phyloP scores from a whole-genome alignment of 2,113 vertebrate genomes.

The Corythaixoides concolor region DNA sequence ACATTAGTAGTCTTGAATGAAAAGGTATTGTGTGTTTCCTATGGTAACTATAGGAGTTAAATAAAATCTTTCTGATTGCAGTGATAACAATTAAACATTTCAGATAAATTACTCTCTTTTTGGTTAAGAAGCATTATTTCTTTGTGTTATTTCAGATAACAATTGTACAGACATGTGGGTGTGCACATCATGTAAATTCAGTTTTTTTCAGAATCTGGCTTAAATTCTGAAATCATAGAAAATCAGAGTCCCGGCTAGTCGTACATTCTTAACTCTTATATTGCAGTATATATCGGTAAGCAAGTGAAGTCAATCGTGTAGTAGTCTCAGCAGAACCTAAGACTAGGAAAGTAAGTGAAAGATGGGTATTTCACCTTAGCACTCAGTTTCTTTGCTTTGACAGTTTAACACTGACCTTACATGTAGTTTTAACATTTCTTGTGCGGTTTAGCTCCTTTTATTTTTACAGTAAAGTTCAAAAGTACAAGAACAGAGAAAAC shows the following conservation, averaged over 20 bases:
- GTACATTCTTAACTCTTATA: not conserved
- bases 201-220: not conserved
- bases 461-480: not conserved
- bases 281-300: not conserved
- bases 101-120: not conserved
- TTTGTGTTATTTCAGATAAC: not conserved
- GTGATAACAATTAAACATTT: slow-evolving; percentile 17
- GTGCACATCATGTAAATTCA: not conserved
- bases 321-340: not conserved
- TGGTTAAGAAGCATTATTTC: slow-evolving; percentile 4
- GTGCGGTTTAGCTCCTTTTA: not conserved
- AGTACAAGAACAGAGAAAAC: not conserved
- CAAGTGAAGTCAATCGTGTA: not conserved
- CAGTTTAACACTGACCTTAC: not conserved
- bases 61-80: not conserved
- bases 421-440: not conserved
- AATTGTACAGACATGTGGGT: not conserved
- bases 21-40: slow-evolving; percentile 12
- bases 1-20: slow-evolving; percentile 10
- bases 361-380: not conserved
- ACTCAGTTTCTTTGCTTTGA: not conserved
- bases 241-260: not conserved
- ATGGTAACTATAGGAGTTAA: not conserved
- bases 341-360: not conserved
- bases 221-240: not conserved